phyloP scores from a whole-genome alignment of 2,797 vertebrate genomes.

The Fistularia commersonii region DNA sequence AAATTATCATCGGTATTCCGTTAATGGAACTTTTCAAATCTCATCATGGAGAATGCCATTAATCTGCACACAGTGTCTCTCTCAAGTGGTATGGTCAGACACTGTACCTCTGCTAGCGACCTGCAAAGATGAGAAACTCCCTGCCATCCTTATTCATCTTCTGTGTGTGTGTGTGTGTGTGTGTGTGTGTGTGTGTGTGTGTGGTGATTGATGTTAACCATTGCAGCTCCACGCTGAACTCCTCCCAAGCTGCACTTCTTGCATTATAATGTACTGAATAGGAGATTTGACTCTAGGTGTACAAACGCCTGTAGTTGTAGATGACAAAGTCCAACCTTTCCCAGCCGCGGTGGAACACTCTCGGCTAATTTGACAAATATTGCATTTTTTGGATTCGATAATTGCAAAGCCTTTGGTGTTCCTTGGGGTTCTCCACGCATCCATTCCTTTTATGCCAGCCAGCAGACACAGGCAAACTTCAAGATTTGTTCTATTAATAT shows the following conservation, averaged over 20 bases:
- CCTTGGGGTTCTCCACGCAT: slow-evolving; percentile 21
- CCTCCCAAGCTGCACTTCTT: slow-evolving; percentile 32
- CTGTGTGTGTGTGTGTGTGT: not conserved
- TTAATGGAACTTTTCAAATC: slow-evolving; percentile 65
- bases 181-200: too few species aligned
- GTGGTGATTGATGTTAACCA: slow-evolving; percentile 20
- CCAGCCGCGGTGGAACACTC: slow-evolving; percentile 40
- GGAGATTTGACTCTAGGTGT: not conserved
- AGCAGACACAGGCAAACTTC: slow-evolving; percentile 35
- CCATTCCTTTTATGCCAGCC: slow-evolving; percentile 8
- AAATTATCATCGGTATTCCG: slow-evolving; percentile 66
- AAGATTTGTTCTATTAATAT: slow-evolving; percentile 51
- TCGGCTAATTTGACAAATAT: slow-evolving; percentile 53
- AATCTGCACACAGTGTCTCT: slow-evolving; percentile 47
- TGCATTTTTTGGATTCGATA: slow-evolving; percentile 53
- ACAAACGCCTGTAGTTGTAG: slow-evolving; percentile 15
- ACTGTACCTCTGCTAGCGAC: slow-evolving; percentile 36
- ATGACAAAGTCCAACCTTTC: slow-evolving; percentile 38
- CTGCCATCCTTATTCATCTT: too few species aligned
- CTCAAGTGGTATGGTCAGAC: slow-evolving; percentile 24
- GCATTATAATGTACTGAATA: slow-evolving; percentile 27
- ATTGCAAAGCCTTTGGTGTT: slow-evolving; percentile 35
- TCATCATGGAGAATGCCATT: slow-evolving; percentile 52
- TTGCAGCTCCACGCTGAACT: slow-evolving; percentile 6
- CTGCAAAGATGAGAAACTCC: slow-evolving; percentile 3